Conservation (phyloP, 2,113 vertebrate genomes). For the Rynchops niger region DNA sequence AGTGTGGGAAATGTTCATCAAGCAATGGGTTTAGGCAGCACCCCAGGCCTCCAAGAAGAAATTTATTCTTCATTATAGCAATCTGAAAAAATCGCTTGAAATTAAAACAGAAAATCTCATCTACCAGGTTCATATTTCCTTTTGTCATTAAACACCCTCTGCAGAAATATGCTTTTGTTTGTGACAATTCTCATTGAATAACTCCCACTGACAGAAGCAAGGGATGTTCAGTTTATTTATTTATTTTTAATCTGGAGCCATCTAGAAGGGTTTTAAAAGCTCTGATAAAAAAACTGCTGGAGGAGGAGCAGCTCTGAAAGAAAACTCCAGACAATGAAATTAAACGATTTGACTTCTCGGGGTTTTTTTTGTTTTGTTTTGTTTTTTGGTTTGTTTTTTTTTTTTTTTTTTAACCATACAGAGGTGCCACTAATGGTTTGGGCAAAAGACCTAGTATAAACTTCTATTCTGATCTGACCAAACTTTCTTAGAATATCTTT, state of each 20-base stretch:
- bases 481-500: not conserved
- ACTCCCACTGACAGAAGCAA: not conserved
- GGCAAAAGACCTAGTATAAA: not conserved
- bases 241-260: not conserved
- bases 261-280: not conserved
- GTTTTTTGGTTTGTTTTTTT: not conserved
- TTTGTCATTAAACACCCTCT: not conserved
- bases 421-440: not conserved
- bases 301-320: not conserved
- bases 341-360: accelerated
- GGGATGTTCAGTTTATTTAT: not conserved
- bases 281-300: not conserved
- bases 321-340: not conserved
- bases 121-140: not conserved
- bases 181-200: not conserved
- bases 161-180: not conserved
- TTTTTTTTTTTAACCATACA: not conserved
- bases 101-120: not conserved
- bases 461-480: not conserved
- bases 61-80: not conserved
- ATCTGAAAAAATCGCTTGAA: not conserved
- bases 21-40: conserved; percentile 22
- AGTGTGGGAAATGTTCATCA: conserved; percentile 16
- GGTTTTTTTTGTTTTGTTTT: not conserved
- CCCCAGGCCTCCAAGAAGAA: not conserved